These are phyloP conservation scores for Nerophis ophidion DNA, from an alignment of 2,113 vertebrate species.

Conservation along the genomic window DNA sequence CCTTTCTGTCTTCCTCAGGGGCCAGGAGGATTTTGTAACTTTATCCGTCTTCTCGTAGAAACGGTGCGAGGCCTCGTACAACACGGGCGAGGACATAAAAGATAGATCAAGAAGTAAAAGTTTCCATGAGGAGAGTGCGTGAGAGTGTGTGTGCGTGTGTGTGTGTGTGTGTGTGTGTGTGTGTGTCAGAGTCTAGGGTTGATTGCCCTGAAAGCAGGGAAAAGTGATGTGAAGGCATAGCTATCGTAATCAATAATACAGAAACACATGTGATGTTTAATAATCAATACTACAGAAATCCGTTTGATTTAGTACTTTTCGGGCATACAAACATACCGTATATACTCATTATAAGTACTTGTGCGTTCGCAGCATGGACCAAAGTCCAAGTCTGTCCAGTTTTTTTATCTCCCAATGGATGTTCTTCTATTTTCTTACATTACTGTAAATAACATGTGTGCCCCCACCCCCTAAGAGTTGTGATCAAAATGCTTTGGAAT, in stretches of 20 bases:
- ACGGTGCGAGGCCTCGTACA: conserved; percentile 30
- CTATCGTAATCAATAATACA: conserved; percentile 32
- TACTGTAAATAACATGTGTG: too few species aligned
- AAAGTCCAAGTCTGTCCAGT: too few species aligned
- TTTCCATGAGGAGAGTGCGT: conserved; percentile 39
- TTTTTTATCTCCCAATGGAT: too few species aligned
- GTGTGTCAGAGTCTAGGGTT: conserved; percentile 36
- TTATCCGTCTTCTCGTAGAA: conserved; percentile 15
- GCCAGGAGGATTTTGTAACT: conserved; percentile 41
- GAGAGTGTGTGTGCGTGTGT: conserved; percentile 2
- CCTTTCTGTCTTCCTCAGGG: conserved; percentile 27
- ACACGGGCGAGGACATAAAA: conserved; percentile 49
- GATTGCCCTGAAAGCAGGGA: conserved; percentile 48
- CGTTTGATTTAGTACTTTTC: conserved; percentile 32
- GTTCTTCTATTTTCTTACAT: too few species aligned
- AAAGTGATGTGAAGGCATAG: conserved; percentile 35
- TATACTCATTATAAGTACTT: conserved; percentile 17
- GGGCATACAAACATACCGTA: conserved; percentile 10
- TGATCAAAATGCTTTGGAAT: too few species aligned
- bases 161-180: not conserved
- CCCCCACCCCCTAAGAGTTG: too few species aligned
- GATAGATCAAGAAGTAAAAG: conserved; percentile 64
- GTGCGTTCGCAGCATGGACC: conserved; percentile 22
- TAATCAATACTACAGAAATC: conserved; percentile 22
- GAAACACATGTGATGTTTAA: conserved; percentile 27